These are phyloP conservation scores for Laodelphax striatellus DNA, from an alignment of 1,140 invertebrate species.

Conservation along the genomic window DNA sequence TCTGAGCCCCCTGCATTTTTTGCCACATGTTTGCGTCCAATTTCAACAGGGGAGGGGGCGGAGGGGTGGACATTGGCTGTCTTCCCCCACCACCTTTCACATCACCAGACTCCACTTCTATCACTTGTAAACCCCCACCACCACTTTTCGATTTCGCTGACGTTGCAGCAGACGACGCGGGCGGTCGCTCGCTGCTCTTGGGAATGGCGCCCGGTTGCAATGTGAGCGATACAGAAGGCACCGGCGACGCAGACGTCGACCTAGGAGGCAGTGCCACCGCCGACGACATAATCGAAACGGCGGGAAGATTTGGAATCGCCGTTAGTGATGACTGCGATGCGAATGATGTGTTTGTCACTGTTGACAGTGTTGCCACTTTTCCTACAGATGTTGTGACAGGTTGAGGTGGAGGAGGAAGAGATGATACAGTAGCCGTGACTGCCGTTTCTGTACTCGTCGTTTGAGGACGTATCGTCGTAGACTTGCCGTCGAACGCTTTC, in stretches of 20 bases:
- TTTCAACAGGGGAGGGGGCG: background rate
- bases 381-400: background rate
- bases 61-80: background rate
- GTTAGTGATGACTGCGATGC: background rate
- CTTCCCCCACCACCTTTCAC: too few species aligned
- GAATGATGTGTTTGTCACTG: background rate
- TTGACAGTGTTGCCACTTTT: background rate
- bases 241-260: background rate
- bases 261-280: background rate
- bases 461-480: background rate
- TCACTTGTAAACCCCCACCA: too few species aligned
- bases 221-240: background rate
- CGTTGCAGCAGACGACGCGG: too few species aligned
- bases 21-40: background rate
- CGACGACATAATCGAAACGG: background rate
- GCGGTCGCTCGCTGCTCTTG: too few species aligned
- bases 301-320: too few species aligned
- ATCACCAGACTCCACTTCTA: too few species aligned
- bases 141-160: too few species aligned
- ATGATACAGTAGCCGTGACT: background rate
- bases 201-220: too few species aligned
- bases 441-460: background rate
- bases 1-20: background rate
- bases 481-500: constrained; percentile 50
- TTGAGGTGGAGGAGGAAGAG: background rate